Conservation (phyloP, 2,888 invertebrate species). For the Drosophila neotestacea region DNA sequence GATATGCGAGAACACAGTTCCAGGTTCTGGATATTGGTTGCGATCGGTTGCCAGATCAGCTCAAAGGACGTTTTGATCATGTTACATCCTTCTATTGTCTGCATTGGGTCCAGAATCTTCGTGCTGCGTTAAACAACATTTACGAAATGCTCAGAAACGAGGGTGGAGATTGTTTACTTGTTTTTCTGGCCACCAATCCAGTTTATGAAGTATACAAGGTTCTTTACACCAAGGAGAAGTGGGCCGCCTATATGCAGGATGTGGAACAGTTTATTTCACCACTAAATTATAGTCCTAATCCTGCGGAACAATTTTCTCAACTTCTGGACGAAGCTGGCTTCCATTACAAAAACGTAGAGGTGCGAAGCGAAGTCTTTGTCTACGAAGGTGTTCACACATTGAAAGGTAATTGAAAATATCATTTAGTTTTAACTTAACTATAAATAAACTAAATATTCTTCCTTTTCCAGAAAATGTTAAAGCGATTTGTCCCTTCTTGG, state of each 20-base stretch:
- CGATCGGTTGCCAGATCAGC: conserved; percentile 85
- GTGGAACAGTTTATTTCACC: conserved; percentile 89
- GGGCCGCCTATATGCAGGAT: conserved; percentile 89
- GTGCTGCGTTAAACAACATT: conserved; percentile 88
- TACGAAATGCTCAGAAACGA: conserved; percentile 88
- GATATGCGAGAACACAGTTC: conserved; percentile 84
- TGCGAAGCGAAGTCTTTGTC: conserved; percentile 87
- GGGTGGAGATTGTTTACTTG: conserved; percentile 89
- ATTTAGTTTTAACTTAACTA: not conserved
- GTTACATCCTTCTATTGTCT: conserved; percentile 92
- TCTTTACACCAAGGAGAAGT: conserved; percentile 87
- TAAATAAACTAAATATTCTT: not conserved
- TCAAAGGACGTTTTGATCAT: conserved; percentile 88
- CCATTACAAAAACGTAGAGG: conserved; percentile 87
- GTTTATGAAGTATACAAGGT: conserved; percentile 89
- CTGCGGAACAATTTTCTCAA: conserved; percentile 87
- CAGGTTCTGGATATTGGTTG: conserved; percentile 87
- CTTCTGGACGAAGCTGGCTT: conserved; percentile 88
- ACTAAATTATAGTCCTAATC: conserved; percentile 88
- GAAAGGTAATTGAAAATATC: conserved; percentile 86
- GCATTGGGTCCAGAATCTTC: conserved; percentile 91
- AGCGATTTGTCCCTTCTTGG: conserved; percentile 90
- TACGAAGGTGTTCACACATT: conserved; percentile 87
- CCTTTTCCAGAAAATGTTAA: conserved; percentile 87
- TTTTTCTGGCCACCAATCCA: conserved; percentile 89